A percentile compares a stretch with the other conserved stretches of the same genome.
These are phyloP conservation scores for Gambusia affinis DNA, from an alignment of 2,113 vertebrate species.

Conservation along the genomic window DNA sequence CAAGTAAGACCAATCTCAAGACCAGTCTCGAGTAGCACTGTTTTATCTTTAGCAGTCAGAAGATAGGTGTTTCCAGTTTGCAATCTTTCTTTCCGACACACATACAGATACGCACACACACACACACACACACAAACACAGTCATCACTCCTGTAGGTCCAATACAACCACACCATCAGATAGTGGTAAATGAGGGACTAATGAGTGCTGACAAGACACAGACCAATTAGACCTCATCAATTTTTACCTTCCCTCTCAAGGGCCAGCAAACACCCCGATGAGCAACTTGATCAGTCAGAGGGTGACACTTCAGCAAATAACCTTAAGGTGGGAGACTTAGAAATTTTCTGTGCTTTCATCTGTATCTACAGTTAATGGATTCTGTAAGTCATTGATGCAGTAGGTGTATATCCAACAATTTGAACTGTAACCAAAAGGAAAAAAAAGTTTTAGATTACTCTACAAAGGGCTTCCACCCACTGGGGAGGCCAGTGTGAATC, in stretches of 20 bases:
- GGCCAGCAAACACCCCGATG: constrained; percentile 71
- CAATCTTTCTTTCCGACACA: neutral
- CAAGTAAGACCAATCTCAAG: neutral
- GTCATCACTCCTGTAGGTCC: constrained; percentile 51
- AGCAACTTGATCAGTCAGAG: constrained; percentile 76
- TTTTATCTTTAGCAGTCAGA: neutral
- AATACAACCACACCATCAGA: constrained; percentile 73
- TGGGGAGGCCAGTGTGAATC: neutral
- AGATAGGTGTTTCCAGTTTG: constrained; percentile 1
- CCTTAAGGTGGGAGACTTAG: constrained; percentile 39
- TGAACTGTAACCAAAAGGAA: neutral
- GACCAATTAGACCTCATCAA: constrained; percentile 80
- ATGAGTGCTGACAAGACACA: constrained; percentile 76
- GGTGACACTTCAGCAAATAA: constrained; percentile 67
- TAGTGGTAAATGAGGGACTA: constrained; percentile 79
- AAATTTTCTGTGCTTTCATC: constrained; percentile 22
- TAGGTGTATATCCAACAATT: neutral
- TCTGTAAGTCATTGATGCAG: neutral
- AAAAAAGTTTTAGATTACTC: neutral
- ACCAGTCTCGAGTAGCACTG: neutral
- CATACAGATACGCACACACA: constrained; percentile 2
- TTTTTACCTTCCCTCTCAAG: constrained; percentile 63
- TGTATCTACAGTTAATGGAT: constrained; percentile 42
- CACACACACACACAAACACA: constrained; percentile 3
- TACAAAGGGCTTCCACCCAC: neutral